phyloP scores from a whole-genome alignment of 2,888 invertebrate species.

The Eupeodes luniger region DNA sequence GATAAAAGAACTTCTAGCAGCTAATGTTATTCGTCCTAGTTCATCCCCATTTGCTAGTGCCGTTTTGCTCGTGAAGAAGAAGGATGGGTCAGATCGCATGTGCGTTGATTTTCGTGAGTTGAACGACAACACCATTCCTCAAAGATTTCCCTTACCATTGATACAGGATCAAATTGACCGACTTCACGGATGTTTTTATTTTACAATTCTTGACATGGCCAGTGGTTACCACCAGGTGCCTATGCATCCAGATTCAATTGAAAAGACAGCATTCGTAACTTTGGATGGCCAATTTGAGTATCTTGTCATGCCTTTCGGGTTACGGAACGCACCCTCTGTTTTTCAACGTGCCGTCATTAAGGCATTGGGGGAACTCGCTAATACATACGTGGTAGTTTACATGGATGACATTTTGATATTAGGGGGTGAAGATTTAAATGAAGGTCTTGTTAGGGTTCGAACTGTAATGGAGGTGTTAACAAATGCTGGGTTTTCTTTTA shows the following conservation, averaged over 20 bases:
- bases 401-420: slow-evolving; percentile 21
- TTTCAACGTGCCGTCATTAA: slow-evolving; percentile 19
- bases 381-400: slow-evolving; percentile 4
- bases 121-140: too few relatives aligned
- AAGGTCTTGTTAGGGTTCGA: neutral
- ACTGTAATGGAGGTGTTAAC: neutral
- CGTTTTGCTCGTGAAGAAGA: too few relatives aligned
- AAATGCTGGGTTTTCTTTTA: slow-evolving; percentile 42
- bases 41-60: too few relatives aligned
- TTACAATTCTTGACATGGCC: slow-evolving; percentile 1
- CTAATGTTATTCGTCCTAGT: too few relatives aligned
- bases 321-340: neutral
- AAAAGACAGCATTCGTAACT: neutral
- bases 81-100: too few relatives aligned
- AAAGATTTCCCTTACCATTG: too few relatives aligned
- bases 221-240: neutral
- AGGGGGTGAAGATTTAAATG: neutral
- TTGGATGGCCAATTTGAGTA: neutral
- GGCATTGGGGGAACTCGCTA: neutral
- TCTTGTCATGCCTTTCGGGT: slow-evolving; percentile 3
- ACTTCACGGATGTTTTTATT: too few relatives aligned
- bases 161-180: too few relatives aligned
- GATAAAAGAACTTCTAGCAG: too few relatives aligned
- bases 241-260: neutral
- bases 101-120: too few relatives aligned